Conservation (phyloP, 2,888 invertebrate genomes). For the Catocala sponsa region DNA sequence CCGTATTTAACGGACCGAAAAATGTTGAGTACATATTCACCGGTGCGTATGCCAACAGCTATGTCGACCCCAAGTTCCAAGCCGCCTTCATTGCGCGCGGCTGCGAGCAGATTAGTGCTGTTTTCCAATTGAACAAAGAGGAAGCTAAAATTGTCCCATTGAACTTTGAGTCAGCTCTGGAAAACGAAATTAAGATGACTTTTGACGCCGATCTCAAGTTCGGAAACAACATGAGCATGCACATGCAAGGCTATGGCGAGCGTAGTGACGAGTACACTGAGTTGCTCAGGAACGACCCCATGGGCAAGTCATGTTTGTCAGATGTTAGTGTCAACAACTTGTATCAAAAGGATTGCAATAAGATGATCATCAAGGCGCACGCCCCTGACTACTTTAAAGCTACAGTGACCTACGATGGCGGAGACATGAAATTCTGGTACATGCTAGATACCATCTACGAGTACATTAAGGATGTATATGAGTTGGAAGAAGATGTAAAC, state of each 20-base stretch:
- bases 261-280: constrained; percentile 84
- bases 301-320: constrained; percentile 81
- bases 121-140: constrained; percentile 68
- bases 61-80: constrained; percentile 86
- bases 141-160: constrained; percentile 83
- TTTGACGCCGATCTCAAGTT: constrained; percentile 82
- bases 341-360: constrained; percentile 87
- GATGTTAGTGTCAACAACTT: constrained; percentile 87
- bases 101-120: constrained; percentile 79
- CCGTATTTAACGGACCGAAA: constrained; percentile 85
- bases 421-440: constrained; percentile 75
- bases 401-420: constrained; percentile 81
- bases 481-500: constrained; percentile 81
- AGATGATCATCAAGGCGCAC: constrained; percentile 85
- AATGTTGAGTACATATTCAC: constrained; percentile 84
- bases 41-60: constrained; percentile 84
- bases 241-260: constrained; percentile 76
- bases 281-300: constrained; percentile 75
- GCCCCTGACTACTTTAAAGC: constrained; percentile 84
- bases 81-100: constrained; percentile 78
- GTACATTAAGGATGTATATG: constrained; percentile 62
- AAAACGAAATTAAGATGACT: constrained; percentile 81
- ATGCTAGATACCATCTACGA: constrained; percentile 77
- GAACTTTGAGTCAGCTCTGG: constrained; percentile 85
- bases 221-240: constrained; percentile 78